Evolutionary conservation across 2,113 vertebrate species (phyloP), one percentile per base, ranked within the genome.

Genomic region (Sorex araneus): DNA sequence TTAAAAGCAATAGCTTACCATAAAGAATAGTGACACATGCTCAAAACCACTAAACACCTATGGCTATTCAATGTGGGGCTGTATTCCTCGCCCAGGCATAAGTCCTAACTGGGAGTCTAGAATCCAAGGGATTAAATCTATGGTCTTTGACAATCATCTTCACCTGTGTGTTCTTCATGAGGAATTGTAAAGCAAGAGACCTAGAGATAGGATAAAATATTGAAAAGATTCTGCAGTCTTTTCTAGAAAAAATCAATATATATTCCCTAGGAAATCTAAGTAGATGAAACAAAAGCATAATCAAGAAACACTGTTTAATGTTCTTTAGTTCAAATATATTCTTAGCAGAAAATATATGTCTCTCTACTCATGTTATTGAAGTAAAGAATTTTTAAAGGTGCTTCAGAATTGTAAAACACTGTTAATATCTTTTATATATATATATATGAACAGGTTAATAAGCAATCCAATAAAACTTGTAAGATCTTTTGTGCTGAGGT

Each of bases 221-320:
- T 60, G 7, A 13, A 96, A 95, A 81, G 25, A 32, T 11, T 94
- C 63, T 91, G 82, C 90, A 95, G 95, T 86, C 84, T 69, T 60
- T 76, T 91, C 88, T 83, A 92, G 85, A 74, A 94, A 75, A 93
- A 96, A 94, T 87, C 8, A 45, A 34, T 73, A 84, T 40, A 80
- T 40, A 93, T 87, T 91, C 63, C 79, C 71, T 84, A 78, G 83
- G 71, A 92, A 84, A 84, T 83, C 4, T 50, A 86, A 92, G 5
- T 1, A 30, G 43, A 79, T n/a, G 43, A 90, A 89, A n/a, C n/a
- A 84, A 79, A 30, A 30, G 16, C n/a, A 86, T 8, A 50, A 36
- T 73, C 43, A 85, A 79, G 64, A 94, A 90, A 80, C 32, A 57
- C 45, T 8, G 64, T 77, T 43, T 74, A 84, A 73, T 64, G 63